These are phyloP conservation scores for Batillaria attramentaria DNA, from an alignment of 1,140 invertebrate species.

Conservation along the genomic window DNA sequence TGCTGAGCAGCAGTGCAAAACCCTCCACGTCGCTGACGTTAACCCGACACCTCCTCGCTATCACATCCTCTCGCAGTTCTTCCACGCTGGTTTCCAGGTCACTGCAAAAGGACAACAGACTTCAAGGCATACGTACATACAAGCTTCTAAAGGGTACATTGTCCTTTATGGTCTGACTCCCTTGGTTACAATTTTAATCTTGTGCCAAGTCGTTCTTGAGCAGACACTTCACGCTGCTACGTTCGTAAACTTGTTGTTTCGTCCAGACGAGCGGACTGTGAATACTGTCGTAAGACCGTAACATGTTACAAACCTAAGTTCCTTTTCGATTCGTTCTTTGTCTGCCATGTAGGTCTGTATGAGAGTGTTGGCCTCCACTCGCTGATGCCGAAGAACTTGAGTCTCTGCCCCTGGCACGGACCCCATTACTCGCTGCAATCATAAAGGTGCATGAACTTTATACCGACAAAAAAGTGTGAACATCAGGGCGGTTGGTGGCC, in stretches of 20 bases:
- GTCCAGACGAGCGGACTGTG: too few relatives aligned
- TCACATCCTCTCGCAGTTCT: conserved; percentile 93
- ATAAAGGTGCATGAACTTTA: too few relatives aligned
- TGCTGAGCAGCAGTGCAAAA: conserved; percentile 92
- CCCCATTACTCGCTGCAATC: conserved; percentile 70
- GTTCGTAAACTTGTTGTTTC: neutral
- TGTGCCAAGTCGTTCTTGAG: too few relatives aligned
- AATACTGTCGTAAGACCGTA: neutral
- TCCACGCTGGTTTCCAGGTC: conserved; percentile 96
- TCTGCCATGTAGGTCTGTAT: conserved; percentile 92
- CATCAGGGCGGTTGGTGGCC: too few relatives aligned
- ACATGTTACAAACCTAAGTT: conserved; percentile 80
- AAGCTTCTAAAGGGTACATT: too few relatives aligned
- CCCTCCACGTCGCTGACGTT: conserved; percentile 97
- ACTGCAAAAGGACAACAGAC: too few relatives aligned
- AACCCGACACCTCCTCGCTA: conserved; percentile 93
- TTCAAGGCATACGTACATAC: too few relatives aligned
- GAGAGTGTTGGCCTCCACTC: conserved; percentile 80
- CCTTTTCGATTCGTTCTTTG: conserved; percentile 90
- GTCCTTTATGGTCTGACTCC: too few relatives aligned
- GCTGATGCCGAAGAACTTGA: conserved; percentile 78
- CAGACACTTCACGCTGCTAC: neutral
- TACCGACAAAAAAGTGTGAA: too few relatives aligned
- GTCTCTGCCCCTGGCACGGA: conserved; percentile 76
- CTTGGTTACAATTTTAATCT: too few relatives aligned